Base-by-base conservation (phyloP, 2,888 invertebrate genomes). In the Orthonychiurus folsomi region DNA sequence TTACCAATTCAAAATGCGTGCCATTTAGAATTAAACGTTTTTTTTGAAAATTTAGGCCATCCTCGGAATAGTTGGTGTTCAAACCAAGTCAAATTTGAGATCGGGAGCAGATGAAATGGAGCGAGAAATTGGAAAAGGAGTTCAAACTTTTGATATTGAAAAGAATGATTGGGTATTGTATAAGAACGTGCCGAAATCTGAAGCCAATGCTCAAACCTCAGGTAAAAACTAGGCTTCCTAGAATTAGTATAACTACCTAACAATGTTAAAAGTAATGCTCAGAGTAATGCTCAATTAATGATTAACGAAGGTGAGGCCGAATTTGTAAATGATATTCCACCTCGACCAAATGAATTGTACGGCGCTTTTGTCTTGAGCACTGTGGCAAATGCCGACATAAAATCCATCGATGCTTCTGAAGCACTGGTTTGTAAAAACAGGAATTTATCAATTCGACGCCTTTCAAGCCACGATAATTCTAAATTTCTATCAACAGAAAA, bases 241-340 rank as follows among this genome's bases (percentile, higher is more conserved):
- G 23, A 27, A 18, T 5, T 1, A 18, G 9, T 50, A n/a, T 21
- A 1, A 50, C 2, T 56, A 1, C 37, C 15, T 37, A 37, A 37
- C 15, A 37, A 9, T 37, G 37, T 9, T 15, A 15, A 37, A 37
- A 9, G 5, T 37, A 37, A 37, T 37, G 5, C 5, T 37, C 5
- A 37, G 9, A 37, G 25, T n/a, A 20, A 26, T 48, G 15, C 15
- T 24, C 27, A 20, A n/a, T 60, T 18, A 24, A 23, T 18, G 58
- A 59, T 15, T 24, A 2, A 24, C 68, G 79, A 83, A 71, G 93
- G 92, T 1, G 88, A 89, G 76, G 88, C 88, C 0, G 81, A 84
- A 62, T 93, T 87, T 76, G 79, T 86, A 21, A 86, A 87, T 74
- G 93, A 93, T 75, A 79, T 87, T 26, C 84, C 86, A 24, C 79